These are phyloP conservation scores for Calephelis virginiensis DNA, from an alignment of 1,140 invertebrate species.

Conservation along the genomic window DNA sequence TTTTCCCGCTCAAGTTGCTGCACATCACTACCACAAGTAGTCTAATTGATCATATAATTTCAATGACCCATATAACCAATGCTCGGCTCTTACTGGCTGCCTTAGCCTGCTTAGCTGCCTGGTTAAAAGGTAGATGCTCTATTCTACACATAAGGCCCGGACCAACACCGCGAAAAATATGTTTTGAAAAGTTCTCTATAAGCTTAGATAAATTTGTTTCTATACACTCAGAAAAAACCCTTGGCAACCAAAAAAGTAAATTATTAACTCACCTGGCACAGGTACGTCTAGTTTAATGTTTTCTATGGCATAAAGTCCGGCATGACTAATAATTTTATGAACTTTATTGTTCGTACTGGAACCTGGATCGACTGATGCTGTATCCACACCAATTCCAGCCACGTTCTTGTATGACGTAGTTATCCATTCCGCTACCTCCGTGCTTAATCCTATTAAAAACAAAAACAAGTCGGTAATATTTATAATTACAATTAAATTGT, in stretches of 20 bases:
- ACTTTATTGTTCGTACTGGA: conserved; percentile 45
- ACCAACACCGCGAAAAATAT: no score
- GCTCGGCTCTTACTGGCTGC: no score
- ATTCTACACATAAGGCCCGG: no score
- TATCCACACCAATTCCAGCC: conserved; percentile 83
- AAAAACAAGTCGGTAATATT: not conserved
- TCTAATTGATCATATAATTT: no score
- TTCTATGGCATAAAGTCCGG: conserved; percentile 81
- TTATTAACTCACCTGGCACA: conserved; percentile 61
- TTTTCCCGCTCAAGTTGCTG: no score
- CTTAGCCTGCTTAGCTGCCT: no score
- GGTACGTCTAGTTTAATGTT: conserved; percentile 79
- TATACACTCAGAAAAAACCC: not conserved
- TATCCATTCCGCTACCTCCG: conserved; percentile 80
- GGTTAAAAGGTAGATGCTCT: no score
- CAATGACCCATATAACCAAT: no score
- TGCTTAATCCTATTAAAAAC: conserved; percentile 71
- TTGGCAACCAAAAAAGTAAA: not conserved
- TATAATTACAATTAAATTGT: no score
- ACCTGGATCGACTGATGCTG: conserved; percentile 81
- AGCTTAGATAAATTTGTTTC: not conserved
- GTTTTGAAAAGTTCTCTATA: no score
- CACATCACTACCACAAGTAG: no score
- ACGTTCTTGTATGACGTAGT: conserved; percentile 78
- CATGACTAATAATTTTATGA: conserved; percentile 60